phyloP scores from a whole-genome alignment of 2,797 vertebrate species.

The Astyanax mexicanus region DNA sequence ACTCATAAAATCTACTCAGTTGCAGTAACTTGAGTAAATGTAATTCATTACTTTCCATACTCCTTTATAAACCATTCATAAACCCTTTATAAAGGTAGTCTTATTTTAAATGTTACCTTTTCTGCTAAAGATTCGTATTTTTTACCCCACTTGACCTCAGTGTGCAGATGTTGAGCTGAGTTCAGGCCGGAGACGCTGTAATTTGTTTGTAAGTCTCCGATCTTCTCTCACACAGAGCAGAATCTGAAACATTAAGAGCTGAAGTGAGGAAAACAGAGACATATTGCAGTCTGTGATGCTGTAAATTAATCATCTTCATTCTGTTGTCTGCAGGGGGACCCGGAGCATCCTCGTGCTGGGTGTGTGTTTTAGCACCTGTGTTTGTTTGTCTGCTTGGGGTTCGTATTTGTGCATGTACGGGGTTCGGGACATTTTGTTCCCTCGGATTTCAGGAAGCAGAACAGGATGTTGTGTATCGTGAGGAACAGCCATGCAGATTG shows the following conservation, averaged over 20 bases:
- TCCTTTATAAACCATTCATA: no score
- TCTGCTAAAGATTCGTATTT: no score
- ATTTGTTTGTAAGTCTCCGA: no score
- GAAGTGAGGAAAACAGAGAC: background rate
- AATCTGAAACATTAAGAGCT: background rate
- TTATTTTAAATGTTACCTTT: no score
- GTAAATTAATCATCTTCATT: background rate
- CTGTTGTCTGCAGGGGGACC: background rate
- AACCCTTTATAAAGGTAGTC: no score
- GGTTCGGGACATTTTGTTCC: background rate
- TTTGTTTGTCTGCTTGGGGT: background rate
- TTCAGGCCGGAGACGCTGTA: no score
- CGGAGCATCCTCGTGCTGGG: background rate
- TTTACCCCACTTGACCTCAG: background rate
- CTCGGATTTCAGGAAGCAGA: background rate
- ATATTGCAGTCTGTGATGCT: background rate
- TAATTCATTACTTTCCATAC: no score
- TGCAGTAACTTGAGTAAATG: no score
- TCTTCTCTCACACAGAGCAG: no score
- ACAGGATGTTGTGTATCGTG: background rate
- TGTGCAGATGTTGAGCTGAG: background rate
- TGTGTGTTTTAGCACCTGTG: background rate
- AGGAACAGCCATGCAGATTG: background rate
- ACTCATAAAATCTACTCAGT: no score
- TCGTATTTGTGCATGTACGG: background rate